A percentile compares a stretch with the other conserved stretches of the same genome.
Evolutionary conservation across 2,888 invertebrate species (phyloP).

Genomic region (Agrilus cyanescens): DNA sequence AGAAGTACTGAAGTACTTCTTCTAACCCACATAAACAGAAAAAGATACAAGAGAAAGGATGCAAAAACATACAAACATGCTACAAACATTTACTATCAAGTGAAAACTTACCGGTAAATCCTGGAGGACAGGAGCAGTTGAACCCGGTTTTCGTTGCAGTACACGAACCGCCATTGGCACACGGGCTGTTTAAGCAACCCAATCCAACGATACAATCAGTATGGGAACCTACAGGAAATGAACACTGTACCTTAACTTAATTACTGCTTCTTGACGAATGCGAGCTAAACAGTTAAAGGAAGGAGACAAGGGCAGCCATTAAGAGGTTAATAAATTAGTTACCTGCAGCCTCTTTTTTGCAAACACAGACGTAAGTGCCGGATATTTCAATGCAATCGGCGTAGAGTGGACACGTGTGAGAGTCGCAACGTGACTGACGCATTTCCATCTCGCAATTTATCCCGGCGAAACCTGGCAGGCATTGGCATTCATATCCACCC

Average conservation of each 20-base stretch:
- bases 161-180: slow-evolving; percentile 67
- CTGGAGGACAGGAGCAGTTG: slow-evolving; percentile 60
- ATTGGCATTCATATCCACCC: slow-evolving; percentile 44
- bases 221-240: slow-evolving; percentile 14
- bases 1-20: background rate
- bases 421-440: slow-evolving; percentile 26
- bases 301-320: slow-evolving; percentile 3
- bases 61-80: slow-evolving; percentile 1
- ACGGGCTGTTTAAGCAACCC: slow-evolving; percentile 56
- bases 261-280: too few relatives aligned
- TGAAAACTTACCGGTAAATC: slow-evolving; percentile 49
- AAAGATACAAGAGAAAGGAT: background rate
- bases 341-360: slow-evolving; percentile 54
- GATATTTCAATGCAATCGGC: slow-evolving; percentile 52
- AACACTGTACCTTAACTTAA: slow-evolving; percentile 25
- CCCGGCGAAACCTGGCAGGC: slow-evolving; percentile 42
- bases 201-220: slow-evolving; percentile 38
- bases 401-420: slow-evolving; percentile 47
- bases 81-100: slow-evolving; percentile 1
- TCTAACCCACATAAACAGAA: background rate
- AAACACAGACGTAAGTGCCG: slow-evolving; percentile 44
- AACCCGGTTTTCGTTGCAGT: slow-evolving; percentile 40
- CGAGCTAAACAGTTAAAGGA: too few relatives aligned
- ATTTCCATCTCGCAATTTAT: slow-evolving; percentile 39
- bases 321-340: slow-evolving; percentile 12